Conservation (phyloP, 2,797 vertebrate genomes). For the Smutsia gigantea region DNA sequence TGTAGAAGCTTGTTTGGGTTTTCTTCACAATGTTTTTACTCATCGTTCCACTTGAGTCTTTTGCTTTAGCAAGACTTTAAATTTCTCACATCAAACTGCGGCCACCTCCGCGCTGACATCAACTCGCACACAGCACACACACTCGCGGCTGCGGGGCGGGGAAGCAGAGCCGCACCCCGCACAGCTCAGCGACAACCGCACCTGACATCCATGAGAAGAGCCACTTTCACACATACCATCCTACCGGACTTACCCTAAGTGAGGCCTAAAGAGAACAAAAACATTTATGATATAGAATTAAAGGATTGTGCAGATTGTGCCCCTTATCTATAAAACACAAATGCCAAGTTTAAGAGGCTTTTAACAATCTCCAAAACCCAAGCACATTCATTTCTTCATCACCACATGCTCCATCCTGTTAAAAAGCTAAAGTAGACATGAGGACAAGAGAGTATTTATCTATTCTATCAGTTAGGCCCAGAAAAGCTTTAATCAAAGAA, state of each 20-base stretch:
- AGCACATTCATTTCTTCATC: neutral
- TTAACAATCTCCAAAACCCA: neutral
- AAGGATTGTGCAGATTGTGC: neutral
- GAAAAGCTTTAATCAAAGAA: neutral
- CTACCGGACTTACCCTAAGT: neutral
- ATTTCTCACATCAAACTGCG: neutral
- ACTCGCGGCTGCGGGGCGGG: fast-evolving
- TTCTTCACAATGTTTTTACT: neutral
- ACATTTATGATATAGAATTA: neutral
- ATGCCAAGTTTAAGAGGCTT: neutral
- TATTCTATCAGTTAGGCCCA: neutral
- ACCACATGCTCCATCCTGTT: neutral
- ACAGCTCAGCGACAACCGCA: no score
- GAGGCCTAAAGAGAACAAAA: neutral
- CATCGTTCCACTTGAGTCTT: neutral
- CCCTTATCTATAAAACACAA: neutral
- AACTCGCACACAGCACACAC: no score
- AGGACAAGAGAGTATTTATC: neutral
- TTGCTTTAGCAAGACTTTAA: neutral
- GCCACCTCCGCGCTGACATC: neutral
- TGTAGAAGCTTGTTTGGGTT: neutral
- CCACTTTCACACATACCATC: neutral
- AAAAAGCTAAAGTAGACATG: neutral
- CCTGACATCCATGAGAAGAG: fast-evolving
- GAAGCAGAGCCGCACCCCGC: neutral